Conservation (phyloP, 2,113 vertebrate genomes). For the human region GRCh38 chr16:22682001-22682500, state of each 20-base stretch:
- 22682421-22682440: background rate
- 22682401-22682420: background rate
- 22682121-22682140: accelerated
- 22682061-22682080: background rate
- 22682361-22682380: background rate
- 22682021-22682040: conserved; percentile 62
- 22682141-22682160: background rate
- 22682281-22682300: background rate
- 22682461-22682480: background rate
- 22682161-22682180: background rate
- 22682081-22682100: background rate
- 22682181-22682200: background rate
- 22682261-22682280: background rate
- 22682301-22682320: too few species aligned
- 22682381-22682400: background rate
- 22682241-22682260: background rate
- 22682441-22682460: background rate
- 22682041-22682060: background rate
- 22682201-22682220: background rate
- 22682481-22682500: background rate
- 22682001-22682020: conserved; percentile 74
- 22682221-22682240: background rate
- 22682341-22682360: background rate
- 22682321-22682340: background rate
- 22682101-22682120: background rate